phyloP scores from a whole-genome alignment of 2,113 vertebrate species.

The Rhabdornis inornatus region DNA sequence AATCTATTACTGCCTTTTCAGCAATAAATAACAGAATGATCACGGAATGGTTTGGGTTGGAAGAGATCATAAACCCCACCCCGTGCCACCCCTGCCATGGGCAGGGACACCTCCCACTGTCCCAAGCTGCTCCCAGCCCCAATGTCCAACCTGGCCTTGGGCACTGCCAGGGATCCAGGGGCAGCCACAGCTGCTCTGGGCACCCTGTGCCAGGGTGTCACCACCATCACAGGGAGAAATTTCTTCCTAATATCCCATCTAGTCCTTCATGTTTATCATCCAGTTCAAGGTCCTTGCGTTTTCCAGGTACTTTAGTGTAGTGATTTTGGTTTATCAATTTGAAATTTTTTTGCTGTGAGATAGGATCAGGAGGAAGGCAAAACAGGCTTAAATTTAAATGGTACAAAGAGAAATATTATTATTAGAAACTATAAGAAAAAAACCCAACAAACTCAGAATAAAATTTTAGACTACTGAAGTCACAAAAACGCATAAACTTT shows the following conservation, averaged over 20 bases:
- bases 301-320: not conserved
- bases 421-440: too few relatives aligned
- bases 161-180: not conserved
- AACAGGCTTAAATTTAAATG: too few relatives aligned
- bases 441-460: too few relatives aligned
- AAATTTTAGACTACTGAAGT: too few relatives aligned
- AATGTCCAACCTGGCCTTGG: not conserved
- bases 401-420: too few relatives aligned
- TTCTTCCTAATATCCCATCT: rapidly evolving
- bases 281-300: not conserved
- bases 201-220: not conserved
- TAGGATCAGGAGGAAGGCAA: too few relatives aligned
- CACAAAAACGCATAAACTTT: too few relatives aligned
- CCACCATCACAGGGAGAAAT: rapidly evolving
- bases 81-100: not conserved
- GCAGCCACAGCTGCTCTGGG: not conserved
- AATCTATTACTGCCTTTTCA: not conserved
- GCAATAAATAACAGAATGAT: not conserved
- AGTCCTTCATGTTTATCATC: rapidly evolving
- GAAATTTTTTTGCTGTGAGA: too few relatives aligned
- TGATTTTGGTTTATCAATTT: too few relatives aligned
- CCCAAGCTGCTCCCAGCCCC: not conserved
- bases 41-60: not conserved
- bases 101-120: not conserved
- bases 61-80: not conserved